Conservation (phyloP, 2,888 invertebrate species). For the Allophyes oxyacanthae region DNA sequence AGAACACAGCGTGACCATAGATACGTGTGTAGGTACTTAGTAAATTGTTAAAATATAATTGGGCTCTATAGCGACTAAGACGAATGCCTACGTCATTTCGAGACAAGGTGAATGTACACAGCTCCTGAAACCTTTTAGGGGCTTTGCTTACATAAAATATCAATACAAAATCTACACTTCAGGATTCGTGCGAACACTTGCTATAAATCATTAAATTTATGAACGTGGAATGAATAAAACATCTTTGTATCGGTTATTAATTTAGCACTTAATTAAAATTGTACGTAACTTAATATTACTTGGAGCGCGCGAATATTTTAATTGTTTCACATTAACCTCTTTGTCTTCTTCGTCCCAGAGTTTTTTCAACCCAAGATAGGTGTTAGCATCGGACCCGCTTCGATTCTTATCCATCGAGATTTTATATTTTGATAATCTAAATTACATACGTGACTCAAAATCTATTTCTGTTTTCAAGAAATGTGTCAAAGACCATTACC, state of each 20-base stretch:
- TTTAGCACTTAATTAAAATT: too few relatives aligned
- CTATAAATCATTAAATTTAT: not conserved
- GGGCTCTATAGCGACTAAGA: conserved; percentile 1
- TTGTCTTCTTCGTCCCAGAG: too few relatives aligned
- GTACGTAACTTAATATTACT: not conserved
- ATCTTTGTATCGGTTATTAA: not conserved
- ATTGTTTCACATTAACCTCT: too few relatives aligned
- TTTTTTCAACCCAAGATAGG: too few relatives aligned
- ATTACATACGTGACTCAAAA: too few relatives aligned
- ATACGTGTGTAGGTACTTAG: conserved; percentile 2
- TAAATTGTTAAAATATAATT: conserved; percentile 15
- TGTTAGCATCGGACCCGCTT: too few relatives aligned
- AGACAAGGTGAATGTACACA: conserved; percentile 32
- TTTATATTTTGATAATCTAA: too few relatives aligned
- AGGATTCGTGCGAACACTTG: conserved; percentile 3
- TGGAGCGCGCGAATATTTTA: not conserved
- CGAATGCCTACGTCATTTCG: conserved; percentile 8
- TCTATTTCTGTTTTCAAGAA: too few relatives aligned
- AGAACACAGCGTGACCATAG: conserved; percentile 30
- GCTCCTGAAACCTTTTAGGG: not conserved
- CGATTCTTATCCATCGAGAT: too few relatives aligned
- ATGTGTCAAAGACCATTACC: too few relatives aligned
- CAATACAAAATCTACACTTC: conserved; percentile 12
- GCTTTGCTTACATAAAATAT: conserved; percentile 15
- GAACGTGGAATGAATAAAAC: not conserved